Conservation (phyloP, 2,888 invertebrate genomes). For the Leptopilina drosophilae region DNA sequence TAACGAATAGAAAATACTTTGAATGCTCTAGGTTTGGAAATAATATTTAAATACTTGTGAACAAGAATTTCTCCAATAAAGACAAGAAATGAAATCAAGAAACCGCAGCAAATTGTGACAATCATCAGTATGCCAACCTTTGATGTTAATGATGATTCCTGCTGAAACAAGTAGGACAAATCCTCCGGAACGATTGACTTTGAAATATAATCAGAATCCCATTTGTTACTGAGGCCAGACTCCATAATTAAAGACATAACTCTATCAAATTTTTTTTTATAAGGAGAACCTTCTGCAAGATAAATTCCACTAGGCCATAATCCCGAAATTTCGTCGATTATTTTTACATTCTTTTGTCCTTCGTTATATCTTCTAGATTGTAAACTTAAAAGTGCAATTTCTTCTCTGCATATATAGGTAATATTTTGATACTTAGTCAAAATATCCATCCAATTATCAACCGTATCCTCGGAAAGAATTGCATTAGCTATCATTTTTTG, state of each 20-base stretch:
- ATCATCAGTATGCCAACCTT: no score
- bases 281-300: neutral
- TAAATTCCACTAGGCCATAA: neutral
- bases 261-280: neutral
- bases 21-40: no score
- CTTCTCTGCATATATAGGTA: neutral
- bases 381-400: neutral
- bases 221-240: neutral
- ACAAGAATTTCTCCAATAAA: no score
- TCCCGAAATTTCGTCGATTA: neutral
- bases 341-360: neutral
- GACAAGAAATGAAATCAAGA: no score
- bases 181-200: neutral
- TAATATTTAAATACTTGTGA: no score
- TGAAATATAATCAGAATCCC: neutral
- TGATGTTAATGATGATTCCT: neutral
- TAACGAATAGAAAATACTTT: no score
- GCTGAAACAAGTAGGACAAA: neutral
- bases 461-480: neutral
- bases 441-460: neutral
- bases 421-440: neutral
- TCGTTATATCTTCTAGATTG: neutral
- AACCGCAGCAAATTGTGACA: no score
- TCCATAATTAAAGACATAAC: neutral
- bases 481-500: neutral